Percentiles rank a stretch among this genome's conserved stretches.
phyloP scores from a whole-genome alignment of 2,113 vertebrate genomes.

The Sus scrofa region T2T-Sscrofa CM001155.3:5055501-5056000 shows the following conservation, averaged over 20 bases:
- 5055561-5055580: background rate
- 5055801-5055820: background rate
- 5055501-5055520: background rate
- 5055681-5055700: background rate
- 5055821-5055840: background rate
- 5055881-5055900: no score
- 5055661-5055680: rapidly evolving
- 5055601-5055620: no score
- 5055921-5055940: no score
- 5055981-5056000: no score
- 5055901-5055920: no score
- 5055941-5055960: no score
- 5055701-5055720: no score
- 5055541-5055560: rapidly evolving
- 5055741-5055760: background rate
- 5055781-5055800: rapidly evolving
- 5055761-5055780: rapidly evolving
- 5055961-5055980: no score
- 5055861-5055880: no score
- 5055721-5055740: no score
- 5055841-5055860: background rate
- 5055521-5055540: no score
- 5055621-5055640: background rate
- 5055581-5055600: rapidly evolving
- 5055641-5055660: no score